phyloP scores from a whole-genome alignment of 2,797 vertebrate genomes.

The Etheostoma nigrum region DNA sequence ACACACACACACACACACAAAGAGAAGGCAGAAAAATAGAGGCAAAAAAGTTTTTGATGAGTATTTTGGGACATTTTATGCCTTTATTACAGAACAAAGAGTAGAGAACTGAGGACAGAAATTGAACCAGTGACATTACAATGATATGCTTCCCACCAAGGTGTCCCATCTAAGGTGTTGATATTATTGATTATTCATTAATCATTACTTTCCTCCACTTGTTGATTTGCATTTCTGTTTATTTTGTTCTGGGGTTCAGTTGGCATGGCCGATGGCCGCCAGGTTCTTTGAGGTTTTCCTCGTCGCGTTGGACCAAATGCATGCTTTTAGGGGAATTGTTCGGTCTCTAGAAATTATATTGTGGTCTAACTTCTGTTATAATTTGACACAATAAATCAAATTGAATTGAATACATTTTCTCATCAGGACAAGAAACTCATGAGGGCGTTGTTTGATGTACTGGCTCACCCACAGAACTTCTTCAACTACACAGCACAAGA shows the following conservation, averaged over 20 bases:
- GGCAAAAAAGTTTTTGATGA: neutral
- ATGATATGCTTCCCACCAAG: neutral
- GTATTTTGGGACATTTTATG: neutral
- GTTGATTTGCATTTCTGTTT: neutral
- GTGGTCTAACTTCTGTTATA: too few species aligned
- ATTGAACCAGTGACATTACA: neutral
- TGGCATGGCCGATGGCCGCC: neutral
- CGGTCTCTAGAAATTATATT: too few species aligned
- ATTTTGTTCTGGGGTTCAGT: conserved; percentile 1
- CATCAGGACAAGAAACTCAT: conserved; percentile 98
- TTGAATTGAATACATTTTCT: conserved; percentile 7
- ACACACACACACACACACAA: neutral
- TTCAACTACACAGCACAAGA: conserved; percentile 99
- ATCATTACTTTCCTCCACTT: neutral
- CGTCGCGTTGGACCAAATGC: too few species aligned
- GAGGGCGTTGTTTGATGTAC: conserved; percentile 96
- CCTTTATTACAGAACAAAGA: neutral
- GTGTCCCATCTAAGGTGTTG: too few species aligned
- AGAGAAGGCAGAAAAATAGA: neutral
- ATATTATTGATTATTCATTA: conserved; percentile 3
- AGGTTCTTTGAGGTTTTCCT: too few species aligned
- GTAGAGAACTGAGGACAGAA: neutral
- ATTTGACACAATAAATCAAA: too few species aligned
- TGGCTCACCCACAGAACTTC: conserved; percentile 98
- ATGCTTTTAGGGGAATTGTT: too few species aligned